phyloP scores from a whole-genome alignment of 2,113 vertebrate genomes.

The Trogon melanurus region DNA sequence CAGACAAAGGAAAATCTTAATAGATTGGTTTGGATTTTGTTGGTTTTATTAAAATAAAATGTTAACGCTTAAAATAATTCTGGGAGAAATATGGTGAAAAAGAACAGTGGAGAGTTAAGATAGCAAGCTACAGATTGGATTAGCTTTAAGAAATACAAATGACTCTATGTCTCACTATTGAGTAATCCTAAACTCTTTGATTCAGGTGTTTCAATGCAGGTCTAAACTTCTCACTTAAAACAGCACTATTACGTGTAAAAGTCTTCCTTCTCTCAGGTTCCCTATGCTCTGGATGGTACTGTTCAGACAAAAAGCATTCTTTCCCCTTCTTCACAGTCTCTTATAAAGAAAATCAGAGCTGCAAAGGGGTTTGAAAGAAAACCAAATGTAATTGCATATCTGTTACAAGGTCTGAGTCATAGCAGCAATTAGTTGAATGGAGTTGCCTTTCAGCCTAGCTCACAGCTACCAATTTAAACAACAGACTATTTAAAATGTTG shows the following conservation, averaged over 20 bases:
- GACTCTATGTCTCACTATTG: not conserved
- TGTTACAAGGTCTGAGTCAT: conserved; percentile 70
- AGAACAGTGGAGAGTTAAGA: not conserved
- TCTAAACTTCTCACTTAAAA: not conserved
- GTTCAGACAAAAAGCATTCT: not conserved
- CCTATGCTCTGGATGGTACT: not conserved
- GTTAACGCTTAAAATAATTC: not conserved
- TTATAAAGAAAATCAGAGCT: not conserved
- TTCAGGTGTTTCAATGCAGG: not conserved
- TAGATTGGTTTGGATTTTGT: not conserved
- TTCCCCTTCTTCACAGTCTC: not conserved
- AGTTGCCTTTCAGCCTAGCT: conserved; percentile 42
- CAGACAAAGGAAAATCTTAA: not conserved
- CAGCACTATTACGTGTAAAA: not conserved
- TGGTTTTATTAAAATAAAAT: not conserved
- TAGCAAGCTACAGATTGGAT: not conserved
- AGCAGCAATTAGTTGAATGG: conserved; percentile 47
- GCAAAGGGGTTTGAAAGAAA: conserved; percentile 42
- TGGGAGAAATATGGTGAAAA: not conserved
- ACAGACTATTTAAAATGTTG: conserved; percentile 55
- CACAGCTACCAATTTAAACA: conserved; percentile 64
- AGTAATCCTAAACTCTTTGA: not conserved
- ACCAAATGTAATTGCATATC: conserved; percentile 59
- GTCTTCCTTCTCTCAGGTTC: not conserved
- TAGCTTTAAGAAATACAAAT: not conserved